phyloP scores from a whole-genome alignment of 2,888 invertebrate genomes.

The Tyria jacobaeae region DNA sequence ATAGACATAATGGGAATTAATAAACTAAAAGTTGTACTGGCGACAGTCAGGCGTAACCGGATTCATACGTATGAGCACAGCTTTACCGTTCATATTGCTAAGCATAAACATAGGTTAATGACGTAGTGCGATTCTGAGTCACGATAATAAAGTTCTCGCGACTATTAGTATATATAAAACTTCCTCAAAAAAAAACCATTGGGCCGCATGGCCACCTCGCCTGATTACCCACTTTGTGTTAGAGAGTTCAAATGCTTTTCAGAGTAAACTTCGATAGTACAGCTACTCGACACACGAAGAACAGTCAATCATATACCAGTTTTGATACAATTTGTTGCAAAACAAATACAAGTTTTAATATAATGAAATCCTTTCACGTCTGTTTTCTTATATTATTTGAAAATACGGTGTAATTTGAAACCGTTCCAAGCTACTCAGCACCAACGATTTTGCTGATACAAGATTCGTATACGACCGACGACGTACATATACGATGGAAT shows the following conservation, averaged over 20 bases:
- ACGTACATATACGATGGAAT: too few relatives aligned
- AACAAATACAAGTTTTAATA: neutral
- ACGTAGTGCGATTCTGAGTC: too few relatives aligned
- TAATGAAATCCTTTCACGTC: neutral
- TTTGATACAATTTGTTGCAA: too few relatives aligned
- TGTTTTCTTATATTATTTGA: neutral
- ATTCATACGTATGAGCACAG: neutral
- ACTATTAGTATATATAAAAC: too few relatives aligned
- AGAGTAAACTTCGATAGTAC: neutral
- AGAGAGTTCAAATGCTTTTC: too few relatives aligned
- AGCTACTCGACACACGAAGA: neutral
- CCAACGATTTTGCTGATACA: conserved; percentile 17
- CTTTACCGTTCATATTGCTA: neutral
- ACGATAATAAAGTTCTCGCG: too few relatives aligned
- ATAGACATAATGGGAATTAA: neutral
- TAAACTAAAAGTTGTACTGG: neutral
- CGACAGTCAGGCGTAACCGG: neutral
- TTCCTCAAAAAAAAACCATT: too few relatives aligned
- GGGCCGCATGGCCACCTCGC: too few relatives aligned
- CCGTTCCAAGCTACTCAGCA: conserved; percentile 16
- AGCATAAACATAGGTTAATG: too few relatives aligned
- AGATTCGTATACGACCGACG: neutral
- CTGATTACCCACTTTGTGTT: too few relatives aligned
- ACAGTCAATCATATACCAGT: neutral
- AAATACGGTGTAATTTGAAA: conserved; percentile 15